Evolutionary conservation across 2,113 vertebrate species (phyloP).

Genomic region (Amia ocellicauda): DNA sequence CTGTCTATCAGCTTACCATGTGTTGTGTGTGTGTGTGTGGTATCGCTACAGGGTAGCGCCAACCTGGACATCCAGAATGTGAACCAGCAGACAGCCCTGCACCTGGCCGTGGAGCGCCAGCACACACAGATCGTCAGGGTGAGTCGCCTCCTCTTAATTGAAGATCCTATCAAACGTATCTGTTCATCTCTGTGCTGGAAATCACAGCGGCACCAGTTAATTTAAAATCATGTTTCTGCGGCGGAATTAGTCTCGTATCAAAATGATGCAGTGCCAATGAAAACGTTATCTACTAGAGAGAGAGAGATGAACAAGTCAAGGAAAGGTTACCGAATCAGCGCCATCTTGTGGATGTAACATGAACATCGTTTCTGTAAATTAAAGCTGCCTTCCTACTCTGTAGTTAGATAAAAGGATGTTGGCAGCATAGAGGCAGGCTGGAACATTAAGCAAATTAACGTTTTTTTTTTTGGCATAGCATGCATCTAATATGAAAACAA

Average conservation of each 20-base stretch:
- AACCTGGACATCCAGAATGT: slow-evolving; percentile 98
- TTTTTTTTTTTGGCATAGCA: no score
- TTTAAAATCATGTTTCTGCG: slow-evolving; percentile 48
- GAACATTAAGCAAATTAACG: no score
- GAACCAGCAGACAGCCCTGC: slow-evolving; percentile 95
- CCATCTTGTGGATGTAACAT: slow-evolving; percentile 64
- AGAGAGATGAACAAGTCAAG: slow-evolving; percentile 22
- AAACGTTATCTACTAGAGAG: slow-evolving; percentile 33
- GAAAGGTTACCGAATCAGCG: slow-evolving; percentile 45
- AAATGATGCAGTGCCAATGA: slow-evolving; percentile 40
- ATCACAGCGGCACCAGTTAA: slow-evolving; percentile 26
- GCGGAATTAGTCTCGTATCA: slow-evolving; percentile 43
- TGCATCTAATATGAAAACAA: no score
- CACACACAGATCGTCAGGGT: slow-evolving; percentile 98
- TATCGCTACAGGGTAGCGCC: slow-evolving; percentile 78
- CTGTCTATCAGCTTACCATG: no score
- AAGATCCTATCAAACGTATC: slow-evolving; percentile 27
- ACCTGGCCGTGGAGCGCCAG: slow-evolving; percentile 94
- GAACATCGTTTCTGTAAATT: slow-evolving; percentile 18
- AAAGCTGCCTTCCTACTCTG: no score
- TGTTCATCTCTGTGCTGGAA: slow-evolving; percentile 13
- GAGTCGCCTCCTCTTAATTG: slow-evolving; percentile 38
- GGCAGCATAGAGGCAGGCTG: no score
- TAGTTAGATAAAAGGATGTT: no score
- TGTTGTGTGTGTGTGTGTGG: slow-evolving; percentile 20